These are phyloP conservation scores for Montipora capitata DNA, from an alignment of 92 coral and sea anemone genomes.

Conservation along the genomic window DNA sequence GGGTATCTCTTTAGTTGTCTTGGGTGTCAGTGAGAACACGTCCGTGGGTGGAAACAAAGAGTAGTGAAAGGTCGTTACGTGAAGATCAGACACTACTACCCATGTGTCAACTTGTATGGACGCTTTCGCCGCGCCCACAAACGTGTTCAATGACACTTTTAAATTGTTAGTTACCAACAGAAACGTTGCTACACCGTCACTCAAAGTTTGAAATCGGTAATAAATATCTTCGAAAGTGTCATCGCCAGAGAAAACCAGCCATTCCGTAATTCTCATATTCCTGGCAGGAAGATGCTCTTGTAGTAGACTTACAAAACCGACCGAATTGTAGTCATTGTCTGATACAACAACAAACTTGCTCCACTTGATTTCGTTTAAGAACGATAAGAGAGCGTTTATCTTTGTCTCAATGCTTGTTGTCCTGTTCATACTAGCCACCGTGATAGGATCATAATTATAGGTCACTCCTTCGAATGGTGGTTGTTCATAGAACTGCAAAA, in stretches of 20 bases:
- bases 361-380: neutral
- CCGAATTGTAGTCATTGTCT: slow-evolving; percentile 19
- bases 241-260: slow-evolving; percentile 15
- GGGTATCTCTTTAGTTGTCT: slow-evolving; percentile 11
- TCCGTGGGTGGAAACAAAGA: slow-evolving; percentile 27
- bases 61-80: slow-evolving; percentile 22
- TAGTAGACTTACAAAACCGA: slow-evolving; percentile 18
- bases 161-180: slow-evolving; percentile 47
- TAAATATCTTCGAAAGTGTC: neutral
- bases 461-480: neutral
- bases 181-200: neutral
- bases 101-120: slow-evolving; percentile 17
- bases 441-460: slow-evolving; percentile 21
- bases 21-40: slow-evolving; percentile 61
- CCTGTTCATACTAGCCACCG: slow-evolving; percentile 24
- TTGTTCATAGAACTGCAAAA: neutral
- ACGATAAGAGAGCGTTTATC: slow-evolving; percentile 25
- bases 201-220: neutral
- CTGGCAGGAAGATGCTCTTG: slow-evolving; percentile 8
- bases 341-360: slow-evolving; percentile 29
- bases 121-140: slow-evolving; percentile 14
- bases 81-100: slow-evolving; percentile 64
- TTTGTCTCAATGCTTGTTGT: slow-evolving; percentile 17
- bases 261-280: slow-evolving; percentile 37
- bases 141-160: neutral